Evolutionary conservation across 1,140 invertebrate genomes (phyloP).

Genomic region (Brachionus rotundiformis): DNA sequence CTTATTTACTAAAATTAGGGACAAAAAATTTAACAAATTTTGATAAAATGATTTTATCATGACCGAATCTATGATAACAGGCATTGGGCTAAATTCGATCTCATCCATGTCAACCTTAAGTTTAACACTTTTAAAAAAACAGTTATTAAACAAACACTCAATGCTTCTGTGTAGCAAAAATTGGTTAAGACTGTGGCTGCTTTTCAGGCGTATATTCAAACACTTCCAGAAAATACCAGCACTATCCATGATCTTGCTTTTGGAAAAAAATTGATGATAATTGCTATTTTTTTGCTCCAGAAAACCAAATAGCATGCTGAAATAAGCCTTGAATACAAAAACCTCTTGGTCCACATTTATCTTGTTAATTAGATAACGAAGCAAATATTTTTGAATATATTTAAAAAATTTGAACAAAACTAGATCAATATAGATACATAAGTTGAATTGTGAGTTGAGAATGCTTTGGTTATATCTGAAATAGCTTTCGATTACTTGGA

Average conservation of each 20-base stretch:
- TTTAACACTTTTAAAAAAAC: conserved; percentile 2
- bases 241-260: background rate
- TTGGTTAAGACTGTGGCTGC: background rate
- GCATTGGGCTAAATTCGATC: background rate
- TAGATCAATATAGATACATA: background rate
- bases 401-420: conserved; percentile 45
- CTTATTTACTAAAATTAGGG: background rate
- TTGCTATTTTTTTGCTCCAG: conserved; percentile 10
- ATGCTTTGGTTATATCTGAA: background rate
- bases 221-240: background rate
- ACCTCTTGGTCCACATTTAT: background rate
- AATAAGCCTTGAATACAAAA: conserved; percentile 23
- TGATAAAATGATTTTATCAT: background rate
- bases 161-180: conserved; percentile 1
- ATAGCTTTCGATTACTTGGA: conserved; percentile 25
- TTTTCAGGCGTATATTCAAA: conserved; percentile 17
- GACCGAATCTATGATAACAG: background rate
- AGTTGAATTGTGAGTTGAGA: background rate
- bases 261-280: background rate
- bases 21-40: background rate
- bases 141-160: conserved; percentile 31
- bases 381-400: conserved; percentile 41
- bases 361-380: background rate
- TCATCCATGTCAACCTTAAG: conserved; percentile 7
- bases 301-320: background rate